phyloP scores from a whole-genome alignment of 2,797 vertebrate species.

The Phataginus tricuspis region DNA sequence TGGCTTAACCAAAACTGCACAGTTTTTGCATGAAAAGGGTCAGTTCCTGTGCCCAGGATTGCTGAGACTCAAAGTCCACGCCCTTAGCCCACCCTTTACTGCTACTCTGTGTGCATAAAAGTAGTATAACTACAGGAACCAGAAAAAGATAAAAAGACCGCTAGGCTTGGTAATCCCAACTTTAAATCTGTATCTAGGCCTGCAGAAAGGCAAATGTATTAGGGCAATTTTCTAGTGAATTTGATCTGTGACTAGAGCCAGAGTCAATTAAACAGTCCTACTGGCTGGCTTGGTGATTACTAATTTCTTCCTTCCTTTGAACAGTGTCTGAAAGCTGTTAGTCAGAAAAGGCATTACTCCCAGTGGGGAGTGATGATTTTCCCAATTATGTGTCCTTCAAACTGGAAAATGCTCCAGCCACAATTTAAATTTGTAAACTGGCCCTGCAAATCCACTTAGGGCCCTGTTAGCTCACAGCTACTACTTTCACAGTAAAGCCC shows the following conservation, averaged over 20 bases:
- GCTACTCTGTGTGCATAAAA: not conserved
- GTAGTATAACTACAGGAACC: not conserved
- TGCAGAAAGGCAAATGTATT: not conserved
- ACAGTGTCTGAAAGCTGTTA: not conserved
- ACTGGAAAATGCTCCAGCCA: not conserved
- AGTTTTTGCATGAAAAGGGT: not conserved
- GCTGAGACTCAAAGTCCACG: not conserved
- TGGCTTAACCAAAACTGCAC: not conserved
- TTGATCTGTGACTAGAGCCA: not conserved
- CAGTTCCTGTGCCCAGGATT: not conserved
- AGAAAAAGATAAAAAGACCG: not conserved
- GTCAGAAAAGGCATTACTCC: not conserved
- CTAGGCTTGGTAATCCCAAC: not conserved
- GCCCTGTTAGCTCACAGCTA: not conserved
- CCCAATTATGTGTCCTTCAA: not conserved
- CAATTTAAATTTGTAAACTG: not conserved
- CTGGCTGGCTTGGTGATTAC: not conserved
- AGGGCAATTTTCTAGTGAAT: conserved; percentile 22
- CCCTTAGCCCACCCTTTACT: not conserved
- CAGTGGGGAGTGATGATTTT: not conserved
- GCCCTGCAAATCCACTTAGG: not conserved
- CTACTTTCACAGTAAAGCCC: not conserved
- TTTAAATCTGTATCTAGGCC: conserved; percentile 26
- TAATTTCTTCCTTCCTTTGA: conserved; percentile 23
- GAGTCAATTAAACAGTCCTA: not conserved